phyloP scores from a whole-genome alignment of 2,113 vertebrate genomes.

The Seriola aureovittata region DNA sequence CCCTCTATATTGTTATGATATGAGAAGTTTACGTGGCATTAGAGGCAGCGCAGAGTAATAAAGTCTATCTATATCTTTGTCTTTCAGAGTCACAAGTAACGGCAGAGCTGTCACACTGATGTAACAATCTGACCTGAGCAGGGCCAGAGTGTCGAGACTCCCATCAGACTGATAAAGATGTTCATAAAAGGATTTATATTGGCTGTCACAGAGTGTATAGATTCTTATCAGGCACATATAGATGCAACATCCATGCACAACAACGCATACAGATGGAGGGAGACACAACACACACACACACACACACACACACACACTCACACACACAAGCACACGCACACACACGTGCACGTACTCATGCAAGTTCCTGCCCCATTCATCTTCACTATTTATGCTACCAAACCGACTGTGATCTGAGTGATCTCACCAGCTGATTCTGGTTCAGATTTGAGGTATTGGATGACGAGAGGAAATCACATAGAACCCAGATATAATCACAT shows the following conservation, averaged over 20 bases:
- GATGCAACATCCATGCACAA: conserved; percentile 56
- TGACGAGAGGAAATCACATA: conserved; percentile 77
- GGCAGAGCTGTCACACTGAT: conserved; percentile 76
- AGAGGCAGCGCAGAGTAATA: conserved; percentile 56
- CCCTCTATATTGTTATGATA: conserved; percentile 24
- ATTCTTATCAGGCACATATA: conserved; percentile 75
- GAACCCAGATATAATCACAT: conserved; percentile 70
- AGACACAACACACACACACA: conserved; percentile 19
- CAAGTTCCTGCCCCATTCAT: conserved; percentile 48
- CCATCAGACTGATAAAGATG: conserved; percentile 77
- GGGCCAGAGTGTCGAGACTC: conserved; percentile 61
- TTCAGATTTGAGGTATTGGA: conserved; percentile 74
- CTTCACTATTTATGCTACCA: conserved; percentile 60
- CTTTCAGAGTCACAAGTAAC: conserved; percentile 49
- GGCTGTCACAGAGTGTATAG: conserved; percentile 75
- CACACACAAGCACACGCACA: not conserved
- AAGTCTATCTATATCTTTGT: conserved; percentile 52
- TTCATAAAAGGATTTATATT: conserved; percentile 84
- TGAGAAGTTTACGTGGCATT: conserved; percentile 26
- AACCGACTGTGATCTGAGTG: conserved; percentile 45
- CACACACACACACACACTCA: not conserved
- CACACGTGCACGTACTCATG: not conserved
- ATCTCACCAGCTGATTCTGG: conserved; percentile 73
- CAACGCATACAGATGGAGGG: conserved; percentile 20
- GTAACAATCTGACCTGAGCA: conserved; percentile 78